Evolutionary conservation across 2,113 vertebrate species (phyloP).

Genomic region (Apistogramma diplotaenia): DNA sequence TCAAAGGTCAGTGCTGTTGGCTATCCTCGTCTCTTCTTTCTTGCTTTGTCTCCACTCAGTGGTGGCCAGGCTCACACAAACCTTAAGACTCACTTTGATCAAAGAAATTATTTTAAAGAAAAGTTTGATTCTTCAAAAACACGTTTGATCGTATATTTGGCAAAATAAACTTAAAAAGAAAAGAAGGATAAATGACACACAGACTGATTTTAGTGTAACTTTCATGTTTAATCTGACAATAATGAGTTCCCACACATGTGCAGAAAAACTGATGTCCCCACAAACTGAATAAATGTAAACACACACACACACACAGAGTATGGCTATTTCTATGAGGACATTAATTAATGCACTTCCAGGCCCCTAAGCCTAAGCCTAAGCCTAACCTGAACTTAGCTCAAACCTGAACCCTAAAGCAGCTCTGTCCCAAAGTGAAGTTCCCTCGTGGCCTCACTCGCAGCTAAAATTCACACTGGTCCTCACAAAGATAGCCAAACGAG

Average conservation of each 20-base stretch:
- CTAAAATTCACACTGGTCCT: not conserved
- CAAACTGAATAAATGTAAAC: not conserved
- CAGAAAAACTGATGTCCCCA: slow-evolving; percentile 1
- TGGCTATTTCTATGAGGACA: not conserved
- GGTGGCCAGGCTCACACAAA: not conserved
- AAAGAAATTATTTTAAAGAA: not conserved
- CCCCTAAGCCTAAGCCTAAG: not conserved
- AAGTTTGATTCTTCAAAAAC: not conserved
- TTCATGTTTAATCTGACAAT: slow-evolving; percentile 46
- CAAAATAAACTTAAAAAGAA: not conserved
- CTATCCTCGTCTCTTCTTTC: not conserved
- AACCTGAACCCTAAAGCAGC: not conserved
- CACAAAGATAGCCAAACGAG: not conserved
- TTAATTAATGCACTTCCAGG: not conserved
- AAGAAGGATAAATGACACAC: not conserved
- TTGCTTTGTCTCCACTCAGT: not conserved
- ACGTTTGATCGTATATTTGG: too few relatives aligned
- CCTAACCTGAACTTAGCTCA: not conserved
- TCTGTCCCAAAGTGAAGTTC: not conserved
- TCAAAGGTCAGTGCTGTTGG: not conserved
- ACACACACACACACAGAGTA: not conserved
- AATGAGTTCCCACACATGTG: not conserved
- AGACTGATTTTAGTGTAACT: not conserved
- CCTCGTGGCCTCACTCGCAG: not conserved
- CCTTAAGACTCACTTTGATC: too few relatives aligned